A percentile compares a stretch with the other conserved stretches of the same genome.
These are phyloP conservation scores for Salminus brasiliensis DNA, from an alignment of 2,113 vertebrate genomes.

Conservation along the genomic window DNA sequence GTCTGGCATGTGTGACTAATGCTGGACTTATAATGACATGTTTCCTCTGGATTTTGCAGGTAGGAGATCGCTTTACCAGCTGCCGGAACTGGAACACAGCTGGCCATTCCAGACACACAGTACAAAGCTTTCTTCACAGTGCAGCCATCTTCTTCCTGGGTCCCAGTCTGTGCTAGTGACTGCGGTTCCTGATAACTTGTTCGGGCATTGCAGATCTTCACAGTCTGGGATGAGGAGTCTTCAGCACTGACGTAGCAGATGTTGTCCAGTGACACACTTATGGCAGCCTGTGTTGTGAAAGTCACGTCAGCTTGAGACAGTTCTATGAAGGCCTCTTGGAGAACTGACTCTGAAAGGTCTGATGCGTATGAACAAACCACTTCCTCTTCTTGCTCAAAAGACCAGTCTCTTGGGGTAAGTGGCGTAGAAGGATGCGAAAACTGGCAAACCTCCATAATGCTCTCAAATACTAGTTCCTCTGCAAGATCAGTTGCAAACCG, in stretches of 20 bases:
- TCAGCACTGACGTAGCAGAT: conserved; percentile 84
- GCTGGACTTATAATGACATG: conserved; percentile 60
- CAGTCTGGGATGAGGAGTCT: conserved; percentile 67
- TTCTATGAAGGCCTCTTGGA: conserved; percentile 98
- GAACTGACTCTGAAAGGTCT: conserved; percentile 94
- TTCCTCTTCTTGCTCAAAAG: conserved; percentile 85
- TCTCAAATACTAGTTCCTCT: conserved; percentile 96
- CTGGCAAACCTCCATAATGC: conserved; percentile 98
- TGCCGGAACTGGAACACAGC: conserved; percentile 89
- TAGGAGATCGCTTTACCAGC: conserved; percentile 86
- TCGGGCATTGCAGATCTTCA: conserved; percentile 75
- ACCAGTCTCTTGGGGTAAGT: conserved; percentile 72
- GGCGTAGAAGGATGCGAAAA: conserved; percentile 91
- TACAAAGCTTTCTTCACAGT: conserved; percentile 90
- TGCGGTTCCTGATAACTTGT: conserved; percentile 66
- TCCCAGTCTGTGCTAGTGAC: conserved; percentile 48
- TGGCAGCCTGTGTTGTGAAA: conserved; percentile 91
- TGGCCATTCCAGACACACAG: conserved; percentile 90
- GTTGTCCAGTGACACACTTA: conserved; percentile 91
- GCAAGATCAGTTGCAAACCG: conserved; percentile 91
- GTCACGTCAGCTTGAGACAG: conserved; percentile 90
- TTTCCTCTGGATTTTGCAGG: conserved; percentile 70
- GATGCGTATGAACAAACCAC: conserved; percentile 90
- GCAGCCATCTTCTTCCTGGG: conserved; percentile 75
- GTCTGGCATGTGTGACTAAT: conserved; percentile 58